phyloP scores from a whole-genome alignment of 2,113 vertebrate species.

The Saimiri boliviensis region DNA sequence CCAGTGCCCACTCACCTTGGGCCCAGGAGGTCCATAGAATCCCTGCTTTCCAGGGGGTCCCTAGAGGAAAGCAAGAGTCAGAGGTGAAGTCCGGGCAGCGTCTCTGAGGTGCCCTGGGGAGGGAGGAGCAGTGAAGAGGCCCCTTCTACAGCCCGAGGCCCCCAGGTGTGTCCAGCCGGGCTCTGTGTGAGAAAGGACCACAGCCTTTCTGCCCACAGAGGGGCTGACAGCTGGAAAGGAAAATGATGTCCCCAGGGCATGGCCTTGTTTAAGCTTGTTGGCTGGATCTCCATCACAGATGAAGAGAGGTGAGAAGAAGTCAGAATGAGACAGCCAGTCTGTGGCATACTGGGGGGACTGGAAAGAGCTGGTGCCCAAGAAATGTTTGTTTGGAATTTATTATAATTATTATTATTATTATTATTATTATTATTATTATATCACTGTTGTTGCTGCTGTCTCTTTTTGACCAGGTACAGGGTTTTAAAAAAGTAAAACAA shows the following conservation, averaged over 20 bases:
- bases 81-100: neutral
- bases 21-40: constrained; percentile 85
- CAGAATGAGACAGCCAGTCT: neutral
- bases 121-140: neutral
- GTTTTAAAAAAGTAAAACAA: neutral
- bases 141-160: neutral
- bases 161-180: neutral
- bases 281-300: neutral
- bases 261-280: neutral
- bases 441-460: too few species aligned
- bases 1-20: constrained; percentile 87
- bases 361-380: neutral
- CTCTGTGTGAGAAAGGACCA: neutral
- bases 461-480: neutral
- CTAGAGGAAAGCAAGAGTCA: constrained; percentile 79
- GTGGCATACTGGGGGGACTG: neutral
- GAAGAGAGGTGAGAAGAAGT: neutral
- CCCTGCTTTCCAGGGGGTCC: constrained; percentile 90
- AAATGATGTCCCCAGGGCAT: neutral
- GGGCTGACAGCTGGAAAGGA: neutral
- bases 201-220: neutral
- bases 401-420: neutral
- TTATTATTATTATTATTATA: neutral
- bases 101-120: too few species aligned
- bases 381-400: neutral